phyloP scores from a whole-genome alignment of 2,888 invertebrate genomes.

The Clanis bilineata region DNA sequence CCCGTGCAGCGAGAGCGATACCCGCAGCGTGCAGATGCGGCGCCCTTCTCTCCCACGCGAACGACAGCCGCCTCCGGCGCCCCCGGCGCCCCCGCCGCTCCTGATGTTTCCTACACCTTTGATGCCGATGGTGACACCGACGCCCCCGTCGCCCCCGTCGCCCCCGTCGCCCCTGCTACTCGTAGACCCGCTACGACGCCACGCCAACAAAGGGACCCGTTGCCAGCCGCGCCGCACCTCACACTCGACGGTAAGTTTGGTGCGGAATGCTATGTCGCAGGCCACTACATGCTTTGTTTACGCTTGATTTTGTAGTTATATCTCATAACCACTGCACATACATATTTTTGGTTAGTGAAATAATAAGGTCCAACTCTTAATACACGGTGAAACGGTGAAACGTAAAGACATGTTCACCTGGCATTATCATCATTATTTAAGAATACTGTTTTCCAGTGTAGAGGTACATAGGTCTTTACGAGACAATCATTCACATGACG shows the following conservation, averaged over 20 bases:
- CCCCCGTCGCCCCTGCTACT: constrained; percentile 18
- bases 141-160: background rate
- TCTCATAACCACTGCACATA: too few relatives aligned
- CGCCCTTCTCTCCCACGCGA: background rate
- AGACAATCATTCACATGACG: too few relatives aligned
- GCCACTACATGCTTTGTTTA: too few relatives aligned
- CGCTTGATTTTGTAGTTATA: too few relatives aligned
- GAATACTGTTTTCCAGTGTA: too few relatives aligned
- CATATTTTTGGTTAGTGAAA: too few relatives aligned
- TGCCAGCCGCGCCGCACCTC: background rate
- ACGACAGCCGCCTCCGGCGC: background rate
- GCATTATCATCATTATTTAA: too few relatives aligned
- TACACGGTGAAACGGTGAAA: too few relatives aligned
- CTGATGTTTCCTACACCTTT: background rate
- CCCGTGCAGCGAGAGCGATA: background rate
- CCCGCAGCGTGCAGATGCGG: background rate
- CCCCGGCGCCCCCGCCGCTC: constrained; percentile 14
- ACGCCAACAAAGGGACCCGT: background rate
- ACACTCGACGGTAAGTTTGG: background rate
- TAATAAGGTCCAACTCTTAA: too few relatives aligned
- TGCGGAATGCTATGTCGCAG: too few relatives aligned
- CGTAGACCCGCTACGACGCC: background rate
- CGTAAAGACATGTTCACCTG: too few relatives aligned
- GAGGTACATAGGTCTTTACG: too few relatives aligned
- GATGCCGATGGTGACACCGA: background rate